phyloP scores from a whole-genome alignment of 1,140 invertebrate genomes.

The Drosophila pallidifrons region DNA sequence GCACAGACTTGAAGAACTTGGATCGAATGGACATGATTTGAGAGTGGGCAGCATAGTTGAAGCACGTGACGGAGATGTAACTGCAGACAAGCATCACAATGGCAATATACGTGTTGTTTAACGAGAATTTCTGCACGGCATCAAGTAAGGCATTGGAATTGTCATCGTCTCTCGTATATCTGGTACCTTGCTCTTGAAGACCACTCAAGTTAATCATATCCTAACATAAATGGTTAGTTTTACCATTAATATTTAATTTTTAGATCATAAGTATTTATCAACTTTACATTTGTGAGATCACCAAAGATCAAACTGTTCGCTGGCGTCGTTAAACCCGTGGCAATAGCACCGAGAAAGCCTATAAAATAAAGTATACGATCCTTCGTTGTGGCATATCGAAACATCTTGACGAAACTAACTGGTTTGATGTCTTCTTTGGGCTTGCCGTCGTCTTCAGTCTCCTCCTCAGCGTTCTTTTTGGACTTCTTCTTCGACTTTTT shows the following conservation, averaged over 20 bases:
- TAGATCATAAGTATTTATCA: too few species aligned
- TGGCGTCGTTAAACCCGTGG: constrained; percentile 88
- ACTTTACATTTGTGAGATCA: constrained; percentile 86
- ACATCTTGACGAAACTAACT: constrained; percentile 69
- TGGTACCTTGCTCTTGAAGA: not conserved
- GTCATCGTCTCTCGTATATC: constrained; percentile 29
- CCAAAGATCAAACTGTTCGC: constrained; percentile 90
- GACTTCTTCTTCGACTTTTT: constrained; percentile 63
- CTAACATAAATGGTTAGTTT: constrained; percentile 38
- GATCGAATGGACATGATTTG: constrained; percentile 87
- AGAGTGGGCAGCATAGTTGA: constrained; percentile 89
- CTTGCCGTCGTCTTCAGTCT: constrained; percentile 28
- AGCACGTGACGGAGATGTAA: constrained; percentile 88
- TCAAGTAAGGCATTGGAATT: constrained; percentile 70
- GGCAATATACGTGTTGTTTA: constrained; percentile 88
- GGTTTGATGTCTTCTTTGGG: constrained; percentile 65
- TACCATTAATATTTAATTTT: too few species aligned
- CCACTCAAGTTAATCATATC: constrained; percentile 53
- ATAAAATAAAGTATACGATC: constrained; percentile 88
- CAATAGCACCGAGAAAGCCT: constrained; percentile 87
- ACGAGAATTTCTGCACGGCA: constrained; percentile 86
- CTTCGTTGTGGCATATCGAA: constrained; percentile 68
- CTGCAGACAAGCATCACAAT: constrained; percentile 87
- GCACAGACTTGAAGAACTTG: constrained; percentile 88
- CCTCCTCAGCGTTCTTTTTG: constrained; percentile 46